These are phyloP conservation scores for Botrylloides violaceus DNA, from an alignment of 23 tunicate species.

Conservation along the genomic window DNA sequence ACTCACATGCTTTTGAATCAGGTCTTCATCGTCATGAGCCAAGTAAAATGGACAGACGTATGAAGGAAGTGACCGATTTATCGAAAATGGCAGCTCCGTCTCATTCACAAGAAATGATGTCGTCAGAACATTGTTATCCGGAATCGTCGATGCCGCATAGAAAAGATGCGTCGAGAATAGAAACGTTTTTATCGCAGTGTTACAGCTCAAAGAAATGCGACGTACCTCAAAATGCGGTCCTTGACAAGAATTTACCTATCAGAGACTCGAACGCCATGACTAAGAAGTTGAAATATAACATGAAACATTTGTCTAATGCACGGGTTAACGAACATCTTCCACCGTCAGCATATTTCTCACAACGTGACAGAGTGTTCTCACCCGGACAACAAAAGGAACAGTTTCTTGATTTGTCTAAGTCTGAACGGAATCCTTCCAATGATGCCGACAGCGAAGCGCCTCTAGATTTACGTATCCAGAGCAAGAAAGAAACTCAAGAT, in stretches of 20 bases:
- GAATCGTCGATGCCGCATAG: background rate
- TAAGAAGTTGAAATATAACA: slow-evolving; percentile 1
- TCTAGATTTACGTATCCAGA: slow-evolving; percentile 40
- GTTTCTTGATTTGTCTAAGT: background rate
- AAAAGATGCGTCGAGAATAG: background rate
- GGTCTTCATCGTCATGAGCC: background rate
- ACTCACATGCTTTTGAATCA: no score
- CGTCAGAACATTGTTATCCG: background rate
- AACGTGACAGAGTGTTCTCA: background rate
- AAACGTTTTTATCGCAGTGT: slow-evolving; percentile 15
- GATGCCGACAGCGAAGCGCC: slow-evolving; percentile 28
- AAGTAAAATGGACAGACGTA: background rate
- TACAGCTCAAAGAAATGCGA: slow-evolving; percentile 14
- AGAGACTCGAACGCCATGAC: background rate
- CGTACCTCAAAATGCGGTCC: slow-evolving; percentile 8
- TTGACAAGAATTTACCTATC: background rate
- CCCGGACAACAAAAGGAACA: slow-evolving; percentile 3
- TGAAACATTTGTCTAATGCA: background rate
- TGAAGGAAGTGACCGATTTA: background rate
- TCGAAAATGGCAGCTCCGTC: background rate
- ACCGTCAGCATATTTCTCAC: slow-evolving; percentile 13
- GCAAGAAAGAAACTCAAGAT: slow-evolving; percentile 20
- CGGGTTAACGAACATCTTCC: slow-evolving; percentile 9
- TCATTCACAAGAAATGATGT: background rate
- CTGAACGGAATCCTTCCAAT: background rate